These are phyloP conservation scores for Gorsachius goisagi DNA, from an alignment of 2,113 vertebrate genomes.

Conservation along the genomic window DNA sequence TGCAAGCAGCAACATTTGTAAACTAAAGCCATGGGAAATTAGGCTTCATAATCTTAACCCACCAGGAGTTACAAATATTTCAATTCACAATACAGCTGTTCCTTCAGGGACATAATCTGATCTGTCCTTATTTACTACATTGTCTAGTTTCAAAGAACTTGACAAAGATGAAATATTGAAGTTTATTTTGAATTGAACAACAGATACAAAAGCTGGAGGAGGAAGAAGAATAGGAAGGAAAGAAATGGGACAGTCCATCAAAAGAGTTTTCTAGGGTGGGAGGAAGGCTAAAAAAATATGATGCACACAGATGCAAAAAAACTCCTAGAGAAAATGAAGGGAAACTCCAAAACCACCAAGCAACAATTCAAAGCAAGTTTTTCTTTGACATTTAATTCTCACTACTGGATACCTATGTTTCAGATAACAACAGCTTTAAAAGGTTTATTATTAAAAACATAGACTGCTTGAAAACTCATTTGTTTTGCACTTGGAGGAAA, in stretches of 20 bases:
- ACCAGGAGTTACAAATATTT: background rate
- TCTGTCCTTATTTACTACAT: background rate
- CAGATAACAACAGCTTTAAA: background rate
- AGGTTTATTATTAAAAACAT: background rate
- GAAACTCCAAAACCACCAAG: background rate
- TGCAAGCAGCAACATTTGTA: background rate
- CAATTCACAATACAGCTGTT: background rate
- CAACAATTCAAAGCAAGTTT: background rate
- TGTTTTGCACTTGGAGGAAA: slow-evolving; percentile 8
- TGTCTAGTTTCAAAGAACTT: background rate
- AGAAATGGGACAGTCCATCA: background rate
- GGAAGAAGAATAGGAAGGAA: background rate
- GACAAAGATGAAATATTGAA: background rate
- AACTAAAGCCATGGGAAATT: background rate
- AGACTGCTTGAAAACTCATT: background rate
- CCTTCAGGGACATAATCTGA: background rate
- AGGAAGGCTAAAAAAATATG: background rate
- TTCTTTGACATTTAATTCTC: slow-evolving; percentile 11
- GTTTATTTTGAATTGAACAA: background rate
- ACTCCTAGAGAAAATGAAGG: background rate
- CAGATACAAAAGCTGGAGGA: background rate
- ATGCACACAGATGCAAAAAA: background rate
- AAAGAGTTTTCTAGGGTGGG: background rate
- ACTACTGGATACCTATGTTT: background rate
- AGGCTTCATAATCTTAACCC: background rate